Conservation (phyloP, 1,140 invertebrate genomes). For the Bombus waltoni region DNA sequence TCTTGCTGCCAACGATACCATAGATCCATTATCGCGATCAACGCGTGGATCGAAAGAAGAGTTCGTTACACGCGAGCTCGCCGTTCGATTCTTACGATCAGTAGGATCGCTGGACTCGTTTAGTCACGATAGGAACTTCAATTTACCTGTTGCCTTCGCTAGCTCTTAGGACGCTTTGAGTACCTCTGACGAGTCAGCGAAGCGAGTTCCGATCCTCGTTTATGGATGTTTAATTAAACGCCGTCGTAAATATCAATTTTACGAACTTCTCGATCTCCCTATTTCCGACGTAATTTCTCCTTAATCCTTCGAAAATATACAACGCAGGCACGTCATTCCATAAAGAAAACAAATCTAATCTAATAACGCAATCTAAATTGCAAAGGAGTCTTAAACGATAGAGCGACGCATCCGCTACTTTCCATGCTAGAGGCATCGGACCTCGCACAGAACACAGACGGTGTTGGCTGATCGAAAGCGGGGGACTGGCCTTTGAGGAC, state of each 20-base stretch:
- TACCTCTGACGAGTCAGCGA: background rate
- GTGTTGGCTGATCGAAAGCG: slow-evolving; percentile 1
- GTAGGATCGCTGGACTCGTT: slow-evolving; percentile 8
- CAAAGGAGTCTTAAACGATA: background rate
- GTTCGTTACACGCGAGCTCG: no score
- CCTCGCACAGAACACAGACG: background rate
- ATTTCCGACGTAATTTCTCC: background rate
- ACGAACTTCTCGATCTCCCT: no score
- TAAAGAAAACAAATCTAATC: no score
- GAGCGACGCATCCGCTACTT: background rate
- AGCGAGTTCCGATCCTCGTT: background rate
- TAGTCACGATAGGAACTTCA: background rate
- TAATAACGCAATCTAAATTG: background rate
- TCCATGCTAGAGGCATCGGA: background rate
- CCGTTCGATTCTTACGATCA: background rate
- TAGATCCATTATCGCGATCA: background rate
- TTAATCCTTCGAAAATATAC: background rate
- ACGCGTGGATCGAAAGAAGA: background rate
- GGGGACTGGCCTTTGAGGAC: slow-evolving; percentile 2
- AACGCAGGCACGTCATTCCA: no score
- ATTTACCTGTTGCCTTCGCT: slow-evolving; percentile 35
- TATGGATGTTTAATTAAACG: background rate
- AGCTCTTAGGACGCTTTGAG: background rate
- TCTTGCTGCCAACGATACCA: background rate
- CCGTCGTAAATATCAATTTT: background rate